A percentile compares a stretch with the other conserved stretches of the same genome.
Evolutionary conservation across 2,888 invertebrate species (phyloP).

Genomic region (Carcina quercana): DNA sequence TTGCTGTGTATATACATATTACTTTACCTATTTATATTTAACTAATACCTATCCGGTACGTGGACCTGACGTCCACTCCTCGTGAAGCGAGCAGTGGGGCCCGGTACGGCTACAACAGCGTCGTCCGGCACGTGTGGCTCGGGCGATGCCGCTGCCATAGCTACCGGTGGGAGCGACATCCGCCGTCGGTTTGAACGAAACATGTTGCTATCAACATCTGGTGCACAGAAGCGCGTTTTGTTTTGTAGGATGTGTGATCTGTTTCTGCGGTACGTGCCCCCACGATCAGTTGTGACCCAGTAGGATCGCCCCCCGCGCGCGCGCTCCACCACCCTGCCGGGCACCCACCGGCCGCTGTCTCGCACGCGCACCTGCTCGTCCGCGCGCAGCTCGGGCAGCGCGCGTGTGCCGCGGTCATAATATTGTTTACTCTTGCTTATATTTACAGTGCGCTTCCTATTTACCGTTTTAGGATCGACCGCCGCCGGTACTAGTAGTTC

Average conservation of each 20-base stretch:
- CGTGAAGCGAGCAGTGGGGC: too few relatives aligned
- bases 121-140: too few relatives aligned
- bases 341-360: background rate
- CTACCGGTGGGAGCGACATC: too few relatives aligned
- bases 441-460: background rate
- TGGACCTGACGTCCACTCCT: too few relatives aligned
- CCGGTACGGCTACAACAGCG: too few relatives aligned
- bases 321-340: background rate
- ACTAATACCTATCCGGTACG: too few relatives aligned
- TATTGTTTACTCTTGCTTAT: slow-evolving; percentile 1
- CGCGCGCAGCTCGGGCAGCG: background rate
- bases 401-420: slow-evolving; percentile 3
- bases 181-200: too few relatives aligned
- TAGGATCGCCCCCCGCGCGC: slow-evolving; percentile 4
- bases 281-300: slow-evolving; percentile 6
- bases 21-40: too few relatives aligned
- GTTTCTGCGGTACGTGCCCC: slow-evolving; percentile 5
- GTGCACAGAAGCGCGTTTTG: too few relatives aligned
- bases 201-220: too few relatives aligned
- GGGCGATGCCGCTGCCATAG: too few relatives aligned
- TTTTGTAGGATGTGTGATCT: slow-evolving; percentile 6
- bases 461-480: background rate
- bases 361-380: slow-evolving; percentile 1
- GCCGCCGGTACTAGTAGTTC: background rate
- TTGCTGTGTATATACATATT: too few relatives aligned